These are phyloP conservation scores for Ochropacha duplaris DNA, from an alignment of 2,888 invertebrate genomes.

Conservation along the genomic window DNA sequence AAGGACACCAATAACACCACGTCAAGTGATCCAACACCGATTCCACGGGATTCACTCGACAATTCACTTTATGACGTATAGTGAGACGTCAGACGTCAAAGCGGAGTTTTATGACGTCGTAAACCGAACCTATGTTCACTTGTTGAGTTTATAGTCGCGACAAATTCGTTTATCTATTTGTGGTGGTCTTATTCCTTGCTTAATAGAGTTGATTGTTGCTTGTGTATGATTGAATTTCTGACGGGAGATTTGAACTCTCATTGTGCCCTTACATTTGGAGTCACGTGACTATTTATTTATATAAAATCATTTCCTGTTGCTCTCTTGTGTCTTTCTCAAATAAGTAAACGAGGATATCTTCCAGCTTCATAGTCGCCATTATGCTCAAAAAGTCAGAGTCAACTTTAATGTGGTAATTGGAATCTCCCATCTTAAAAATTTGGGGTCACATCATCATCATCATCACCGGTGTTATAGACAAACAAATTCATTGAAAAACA, in stretches of 20 bases:
- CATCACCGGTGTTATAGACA: neutral
- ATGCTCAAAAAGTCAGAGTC: too few species aligned
- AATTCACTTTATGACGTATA: conserved; percentile 72
- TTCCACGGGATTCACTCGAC: conserved; percentile 25
- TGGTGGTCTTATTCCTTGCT: neutral
- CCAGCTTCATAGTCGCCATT: too few species aligned
- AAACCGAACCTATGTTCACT: conserved; percentile 74
- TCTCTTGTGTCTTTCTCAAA: too few species aligned
- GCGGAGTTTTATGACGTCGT: conserved; percentile 64
- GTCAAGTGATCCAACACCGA: conserved; percentile 24
- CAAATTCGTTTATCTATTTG: conserved; percentile 17
- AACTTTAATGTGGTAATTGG: too few species aligned
- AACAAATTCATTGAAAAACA: neutral
- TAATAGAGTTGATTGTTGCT: neutral
- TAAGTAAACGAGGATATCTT: too few species aligned
- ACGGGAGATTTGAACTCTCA: neutral
- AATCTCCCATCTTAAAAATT: too few species aligned
- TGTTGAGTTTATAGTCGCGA: conserved; percentile 63
- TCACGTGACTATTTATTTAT: neutral
- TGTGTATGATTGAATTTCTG: neutral
- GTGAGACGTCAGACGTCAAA: conserved; percentile 73
- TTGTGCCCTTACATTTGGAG: neutral
- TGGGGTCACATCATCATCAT: too few species aligned
- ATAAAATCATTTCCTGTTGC: neutral
- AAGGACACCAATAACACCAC: conserved; percentile 42